Evolutionary conservation across 2,888 invertebrate genomes (phyloP).

Genomic region (Torymus tubicola): DNA sequence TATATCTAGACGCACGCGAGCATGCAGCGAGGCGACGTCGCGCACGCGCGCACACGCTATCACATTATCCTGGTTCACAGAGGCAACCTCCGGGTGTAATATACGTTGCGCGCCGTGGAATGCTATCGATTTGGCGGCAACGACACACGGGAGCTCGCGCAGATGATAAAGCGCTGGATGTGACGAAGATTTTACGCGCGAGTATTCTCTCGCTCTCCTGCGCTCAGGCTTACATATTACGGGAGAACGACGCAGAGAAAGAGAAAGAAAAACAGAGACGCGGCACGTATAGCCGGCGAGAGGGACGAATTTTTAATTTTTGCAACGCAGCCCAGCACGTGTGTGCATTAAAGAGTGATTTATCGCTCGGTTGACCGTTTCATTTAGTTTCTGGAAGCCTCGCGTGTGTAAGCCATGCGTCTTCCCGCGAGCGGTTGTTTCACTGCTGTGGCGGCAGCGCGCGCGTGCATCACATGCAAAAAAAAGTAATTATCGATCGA

Average conservation of each 20-base stretch:
- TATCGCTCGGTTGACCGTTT: constrained; percentile 48
- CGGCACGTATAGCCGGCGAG: too few relatives aligned
- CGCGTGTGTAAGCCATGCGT: constrained; percentile 37
- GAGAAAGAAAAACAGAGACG: too few relatives aligned
- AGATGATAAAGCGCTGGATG: constrained; percentile 46
- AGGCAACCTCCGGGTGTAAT: constrained; percentile 19
- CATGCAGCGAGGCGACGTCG: constrained; percentile 1
- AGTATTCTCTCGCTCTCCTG: background rate
- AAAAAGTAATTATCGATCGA: constrained; percentile 53
- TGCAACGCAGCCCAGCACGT: background rate
- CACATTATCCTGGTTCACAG: constrained; percentile 10
- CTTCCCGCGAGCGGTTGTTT: constrained; percentile 2
- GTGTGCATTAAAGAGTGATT: constrained; percentile 48
- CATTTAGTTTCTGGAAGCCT: constrained; percentile 51
- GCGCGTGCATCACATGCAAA: background rate
- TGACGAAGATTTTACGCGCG: constrained; percentile 44
- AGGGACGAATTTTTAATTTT: constrained; percentile 39
- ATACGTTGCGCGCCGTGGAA: constrained; percentile 43
- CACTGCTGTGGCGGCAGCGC: background rate
- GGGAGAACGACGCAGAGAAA: background rate
- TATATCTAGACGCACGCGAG: too few relatives aligned
- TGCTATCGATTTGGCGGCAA: constrained; percentile 55
- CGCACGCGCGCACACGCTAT: constrained; percentile 15
- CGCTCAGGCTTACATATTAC: background rate
- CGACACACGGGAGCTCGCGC: constrained; percentile 19